Evolutionary conservation across 2,113 vertebrate genomes (phyloP).

Genomic region (Corydoras maculifer): DNA sequence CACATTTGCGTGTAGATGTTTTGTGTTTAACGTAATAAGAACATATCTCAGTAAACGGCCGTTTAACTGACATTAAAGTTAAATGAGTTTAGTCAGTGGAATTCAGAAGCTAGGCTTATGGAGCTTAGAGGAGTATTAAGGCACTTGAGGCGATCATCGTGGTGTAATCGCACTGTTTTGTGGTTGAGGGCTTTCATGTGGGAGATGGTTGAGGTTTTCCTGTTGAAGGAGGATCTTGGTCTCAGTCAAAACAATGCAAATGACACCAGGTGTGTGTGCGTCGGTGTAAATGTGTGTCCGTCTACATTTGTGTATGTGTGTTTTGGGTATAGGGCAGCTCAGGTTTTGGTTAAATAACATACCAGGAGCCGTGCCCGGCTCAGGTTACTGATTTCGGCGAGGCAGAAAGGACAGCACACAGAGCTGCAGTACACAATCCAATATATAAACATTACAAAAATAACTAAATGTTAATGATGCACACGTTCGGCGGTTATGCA

Average conservation of each 20-base stretch:
- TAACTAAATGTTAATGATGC: too few relatives aligned
- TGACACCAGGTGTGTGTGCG: constrained; percentile 6
- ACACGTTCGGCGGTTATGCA: too few relatives aligned
- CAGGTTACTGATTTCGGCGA: constrained; percentile 1
- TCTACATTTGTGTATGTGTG: not conserved
- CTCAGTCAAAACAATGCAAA: constrained; percentile 25
- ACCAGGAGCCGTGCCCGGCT: not conserved
- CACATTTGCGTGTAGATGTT: too few relatives aligned
- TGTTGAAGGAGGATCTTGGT: not conserved
- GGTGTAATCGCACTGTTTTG: not conserved
- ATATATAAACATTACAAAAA: too few relatives aligned
- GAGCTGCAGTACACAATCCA: not conserved
- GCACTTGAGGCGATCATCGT: constrained; percentile 10
- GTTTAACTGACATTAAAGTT: too few relatives aligned
- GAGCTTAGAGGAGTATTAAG: constrained; percentile 2
- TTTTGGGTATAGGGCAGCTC: not conserved
- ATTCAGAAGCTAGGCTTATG: not conserved
- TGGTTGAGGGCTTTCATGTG: constrained; percentile 13
- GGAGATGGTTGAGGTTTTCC: constrained; percentile 18
- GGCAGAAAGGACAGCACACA: not conserved
- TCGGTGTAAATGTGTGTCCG: constrained; percentile 2
- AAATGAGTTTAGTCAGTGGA: not conserved
- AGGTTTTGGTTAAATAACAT: not conserved
- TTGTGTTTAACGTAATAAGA: too few relatives aligned
- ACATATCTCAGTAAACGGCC: too few relatives aligned